Evolutionary conservation across 2,113 vertebrate genomes (phyloP), one percentile per base, ranked within the genome.

Genomic region (Struthio camelus): DNA sequence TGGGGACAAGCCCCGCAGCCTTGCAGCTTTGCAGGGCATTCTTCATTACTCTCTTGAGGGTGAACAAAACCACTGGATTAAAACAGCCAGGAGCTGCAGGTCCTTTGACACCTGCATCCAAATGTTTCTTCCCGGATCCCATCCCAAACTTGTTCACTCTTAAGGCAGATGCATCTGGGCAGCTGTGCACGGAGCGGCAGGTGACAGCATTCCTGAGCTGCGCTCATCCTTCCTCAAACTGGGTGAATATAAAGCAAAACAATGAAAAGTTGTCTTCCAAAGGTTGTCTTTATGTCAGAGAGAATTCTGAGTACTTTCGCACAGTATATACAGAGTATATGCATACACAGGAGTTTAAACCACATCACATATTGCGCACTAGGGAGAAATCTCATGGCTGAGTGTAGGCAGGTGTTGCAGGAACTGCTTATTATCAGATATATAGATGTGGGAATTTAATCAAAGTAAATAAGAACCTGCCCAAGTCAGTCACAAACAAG

Each of bases 271-370:
- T 84, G 36, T 69, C 28, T 71, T 69, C 54, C n/a, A 42, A n/a
- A 58, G 10, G 15, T 12, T 6, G 0, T 65, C 34, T 76, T 86
- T 38, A 24, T 0, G 0, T 54, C 62, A 76, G 54, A 16, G 62
- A 62, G 56, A 89, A 72, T 61, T 86, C 46, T 64, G 36, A 6
- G 19, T 28, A 6, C 14, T 9, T 54, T 51, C 14, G 2, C 10
- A 3, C 15, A 16, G 18, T 18, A 18, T 53, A 25, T 0, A 0
- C 16, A 11, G 14, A 19, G 18, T 2, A 2, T 51, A 54, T 8
- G 7, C 53, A 42, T 10, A 36, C 9, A 42, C 3, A 6, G 25
- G 42, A 40, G 23, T 67, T 87, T 56, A 79, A 93, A 89, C 44
- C 14, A 2, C 23, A 11, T 48, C 7, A 0, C 25, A 14, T 75